Conservation (phyloP, 2,888 invertebrate species). For the Anthrax anthrax region DNA sequence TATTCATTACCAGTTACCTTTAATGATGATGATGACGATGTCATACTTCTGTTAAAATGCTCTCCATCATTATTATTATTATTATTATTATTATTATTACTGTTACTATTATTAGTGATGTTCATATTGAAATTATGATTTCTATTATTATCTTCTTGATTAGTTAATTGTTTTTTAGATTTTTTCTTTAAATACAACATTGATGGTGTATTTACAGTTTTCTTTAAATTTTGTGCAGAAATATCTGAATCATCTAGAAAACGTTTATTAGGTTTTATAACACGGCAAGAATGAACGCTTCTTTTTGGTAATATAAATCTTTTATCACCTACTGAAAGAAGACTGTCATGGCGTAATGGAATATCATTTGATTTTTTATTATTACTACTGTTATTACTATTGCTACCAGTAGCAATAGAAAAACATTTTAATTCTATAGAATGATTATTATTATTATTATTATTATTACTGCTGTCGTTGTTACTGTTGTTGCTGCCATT, state of each 20-base stretch:
- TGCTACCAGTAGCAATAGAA: slow-evolving; percentile 23
- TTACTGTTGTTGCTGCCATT: too few species aligned
- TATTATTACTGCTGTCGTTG: background rate
- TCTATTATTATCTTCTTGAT: background rate
- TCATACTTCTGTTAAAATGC: too few species aligned
- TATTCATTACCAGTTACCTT: slow-evolving; percentile 18
- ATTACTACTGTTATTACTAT: background rate
- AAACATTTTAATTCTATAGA: background rate
- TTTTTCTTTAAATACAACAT: background rate
- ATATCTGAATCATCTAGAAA: slow-evolving; percentile 55
- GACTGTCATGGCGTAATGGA: slow-evolving; percentile 27
- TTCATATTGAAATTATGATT: background rate
- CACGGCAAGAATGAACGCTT: slow-evolving; percentile 72
- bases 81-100: too few species aligned
- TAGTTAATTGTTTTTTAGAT: background rate
- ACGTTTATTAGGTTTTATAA: slow-evolving; percentile 77
- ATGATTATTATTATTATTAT: background rate
- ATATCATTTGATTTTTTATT: background rate
- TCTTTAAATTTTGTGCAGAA: slow-evolving; percentile 22
- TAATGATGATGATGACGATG: background rate
- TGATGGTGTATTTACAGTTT: background rate
- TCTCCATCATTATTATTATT: too few species aligned
- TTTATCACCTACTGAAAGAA: slow-evolving; percentile 23
- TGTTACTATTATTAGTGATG: too few species aligned
- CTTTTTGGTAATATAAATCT: slow-evolving; percentile 62